A percentile compares a stretch with the other conserved stretches of the same genome.
Evolutionary conservation across 2,888 invertebrate species (phyloP).

Genomic region (Furcula furcula): DNA sequence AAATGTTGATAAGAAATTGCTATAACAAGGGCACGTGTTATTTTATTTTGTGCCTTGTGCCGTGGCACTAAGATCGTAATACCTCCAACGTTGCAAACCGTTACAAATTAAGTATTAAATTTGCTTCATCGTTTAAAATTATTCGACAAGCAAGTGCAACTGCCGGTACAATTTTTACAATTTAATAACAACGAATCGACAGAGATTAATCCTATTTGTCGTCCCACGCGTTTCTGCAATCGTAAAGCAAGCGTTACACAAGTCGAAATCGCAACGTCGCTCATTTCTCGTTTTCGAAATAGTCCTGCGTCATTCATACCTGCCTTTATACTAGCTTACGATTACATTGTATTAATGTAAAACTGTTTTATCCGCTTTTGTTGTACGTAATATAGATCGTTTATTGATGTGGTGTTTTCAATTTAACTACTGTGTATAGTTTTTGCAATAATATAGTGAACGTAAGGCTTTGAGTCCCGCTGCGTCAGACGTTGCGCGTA

Average conservation of each 20-base stretch:
- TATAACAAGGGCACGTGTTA: conserved; percentile 27
- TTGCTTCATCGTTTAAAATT: conserved; percentile 23
- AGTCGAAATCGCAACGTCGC: conserved; percentile 77
- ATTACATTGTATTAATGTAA: conserved; percentile 37
- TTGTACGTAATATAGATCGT: too few species aligned
- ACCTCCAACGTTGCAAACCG: conserved; percentile 4
- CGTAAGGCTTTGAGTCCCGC: not conserved
- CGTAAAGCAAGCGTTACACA: conserved; percentile 72
- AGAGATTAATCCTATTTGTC: conserved; percentile 73
- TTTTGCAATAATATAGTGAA: not conserved
- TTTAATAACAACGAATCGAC: conserved; percentile 52
- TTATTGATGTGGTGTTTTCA: not conserved
- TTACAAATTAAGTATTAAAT: conserved; percentile 10
- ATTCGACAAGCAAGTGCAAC: conserved; percentile 9
- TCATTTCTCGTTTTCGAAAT: conserved; percentile 80
- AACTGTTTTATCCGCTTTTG: conserved; percentile 22
- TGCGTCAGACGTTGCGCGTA: conserved; percentile 24
- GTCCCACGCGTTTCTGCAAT: conserved; percentile 77
- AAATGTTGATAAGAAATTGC: conserved; percentile 59
- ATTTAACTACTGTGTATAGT: not conserved
- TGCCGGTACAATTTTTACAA: conserved; percentile 29
- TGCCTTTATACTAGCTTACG: conserved; percentile 53
- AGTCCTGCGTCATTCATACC: conserved; percentile 74
- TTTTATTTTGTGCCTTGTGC: conserved; percentile 10
- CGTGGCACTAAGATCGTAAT: conserved; percentile 7